Evolutionary conservation across 1,140 invertebrate genomes (phyloP).

Genomic region (Formica selysi): DNA sequence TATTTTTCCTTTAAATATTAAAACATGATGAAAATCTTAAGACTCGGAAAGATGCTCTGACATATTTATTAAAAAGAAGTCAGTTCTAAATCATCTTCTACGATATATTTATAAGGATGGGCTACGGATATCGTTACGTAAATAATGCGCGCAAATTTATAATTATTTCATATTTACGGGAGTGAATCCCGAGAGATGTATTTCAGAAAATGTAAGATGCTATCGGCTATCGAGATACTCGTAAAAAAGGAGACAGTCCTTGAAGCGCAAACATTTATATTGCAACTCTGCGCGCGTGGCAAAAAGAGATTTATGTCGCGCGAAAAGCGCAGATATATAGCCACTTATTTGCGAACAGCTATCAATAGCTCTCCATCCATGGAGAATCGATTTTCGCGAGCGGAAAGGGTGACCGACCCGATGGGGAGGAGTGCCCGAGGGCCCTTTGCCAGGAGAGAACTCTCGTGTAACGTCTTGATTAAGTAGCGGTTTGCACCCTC

Average conservation of each 20-base stretch:
- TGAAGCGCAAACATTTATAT: conserved; percentile 16
- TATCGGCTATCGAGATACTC: not conserved
- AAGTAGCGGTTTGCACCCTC: conserved; percentile 79
- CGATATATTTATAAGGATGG: too few relatives aligned
- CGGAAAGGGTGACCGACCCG: conserved; percentile 56
- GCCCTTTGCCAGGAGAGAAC: conserved; percentile 71
- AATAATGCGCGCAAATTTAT: conserved; percentile 22
- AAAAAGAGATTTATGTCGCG: conserved; percentile 40
- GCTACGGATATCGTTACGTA: not conserved
- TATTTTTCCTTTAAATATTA: too few relatives aligned
- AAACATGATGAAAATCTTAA: too few relatives aligned
- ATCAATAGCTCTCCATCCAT: conserved; percentile 58
- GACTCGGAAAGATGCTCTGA: too few relatives aligned
- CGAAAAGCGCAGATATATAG: not conserved
- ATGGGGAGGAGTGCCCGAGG: conserved; percentile 68
- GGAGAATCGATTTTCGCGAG: conserved; percentile 52
- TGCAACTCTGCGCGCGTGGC: not conserved
- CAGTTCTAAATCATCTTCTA: too few relatives aligned
- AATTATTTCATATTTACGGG: not conserved
- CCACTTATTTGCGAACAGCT: conserved; percentile 51
- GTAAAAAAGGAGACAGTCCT: not conserved
- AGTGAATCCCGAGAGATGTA: not conserved
- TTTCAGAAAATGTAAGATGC: conserved; percentile 11
- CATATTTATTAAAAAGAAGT: too few relatives aligned
- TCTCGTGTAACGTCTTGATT: conserved; percentile 80